Evolutionary conservation across 1,140 invertebrate genomes (phyloP).

Genomic region (Teleogryllus occipitalis): DNA sequence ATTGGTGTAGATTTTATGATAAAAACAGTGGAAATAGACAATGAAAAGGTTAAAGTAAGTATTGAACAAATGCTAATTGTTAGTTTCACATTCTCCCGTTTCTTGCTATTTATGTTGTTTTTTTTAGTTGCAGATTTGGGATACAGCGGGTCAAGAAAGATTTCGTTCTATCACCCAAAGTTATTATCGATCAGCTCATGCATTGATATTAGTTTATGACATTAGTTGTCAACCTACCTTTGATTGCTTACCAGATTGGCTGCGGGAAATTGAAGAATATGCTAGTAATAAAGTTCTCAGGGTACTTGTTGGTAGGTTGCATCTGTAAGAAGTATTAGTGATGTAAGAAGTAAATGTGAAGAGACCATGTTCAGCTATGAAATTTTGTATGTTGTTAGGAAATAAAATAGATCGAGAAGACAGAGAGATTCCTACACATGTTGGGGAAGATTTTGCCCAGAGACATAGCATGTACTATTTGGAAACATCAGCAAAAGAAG

Average conservation of each 20-base stretch:
- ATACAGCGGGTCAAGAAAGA: constrained; percentile 93
- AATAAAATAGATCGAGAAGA: constrained; percentile 96
- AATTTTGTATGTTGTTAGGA: constrained; percentile 45
- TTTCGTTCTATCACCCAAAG: constrained; percentile 97
- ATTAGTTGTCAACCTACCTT: constrained; percentile 96
- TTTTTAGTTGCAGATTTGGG: constrained; percentile 90
- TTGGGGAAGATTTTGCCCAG: constrained; percentile 93
- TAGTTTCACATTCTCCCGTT: not conserved
- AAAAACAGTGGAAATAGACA: constrained; percentile 96
- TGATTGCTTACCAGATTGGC: constrained; percentile 91
- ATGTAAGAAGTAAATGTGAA: not conserved
- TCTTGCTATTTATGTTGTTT: not conserved
- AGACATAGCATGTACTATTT: constrained; percentile 95
- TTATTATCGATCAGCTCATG: constrained; percentile 96
- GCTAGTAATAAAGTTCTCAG: constrained; percentile 88
- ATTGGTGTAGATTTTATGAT: constrained; percentile 99
- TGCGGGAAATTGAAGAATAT: constrained; percentile 93
- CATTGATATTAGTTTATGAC: constrained; percentile 94
- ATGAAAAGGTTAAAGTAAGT: constrained; percentile 93
- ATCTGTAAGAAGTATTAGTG: no score
- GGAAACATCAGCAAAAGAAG: constrained; percentile 97
- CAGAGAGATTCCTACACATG: constrained; percentile 85
- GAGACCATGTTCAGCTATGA: constrained; percentile 15
- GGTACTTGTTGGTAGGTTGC: constrained; percentile 73
- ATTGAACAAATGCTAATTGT: not conserved